Evolutionary conservation across 2,888 invertebrate genomes (phyloP), one percentile per base, ranked within the genome.

Genomic region (Choristoneura rosaceana): DNA sequence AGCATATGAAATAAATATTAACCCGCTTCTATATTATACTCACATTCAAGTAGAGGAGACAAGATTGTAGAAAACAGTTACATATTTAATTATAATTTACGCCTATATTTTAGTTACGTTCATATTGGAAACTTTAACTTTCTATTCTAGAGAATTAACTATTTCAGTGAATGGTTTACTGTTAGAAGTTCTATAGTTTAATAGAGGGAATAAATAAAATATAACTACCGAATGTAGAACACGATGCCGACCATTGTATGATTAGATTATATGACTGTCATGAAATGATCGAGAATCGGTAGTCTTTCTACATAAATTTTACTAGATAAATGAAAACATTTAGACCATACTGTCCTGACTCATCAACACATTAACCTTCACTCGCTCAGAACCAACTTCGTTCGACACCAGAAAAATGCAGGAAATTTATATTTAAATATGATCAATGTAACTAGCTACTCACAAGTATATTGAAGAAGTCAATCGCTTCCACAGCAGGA

Each of bases 21-120:
- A 88, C 85, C 75, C 90, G 91, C 93, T 86, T 89, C 86, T 92
- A 91, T 90, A 92, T 92, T 92, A 85, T 89, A 87, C 87, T 88
- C 82, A 87, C 89, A 87, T 87, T 85, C 88, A 84, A 85, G 91
- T 93, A 93, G 92, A 84, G 78, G 79, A 89, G 77, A 86, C 85
- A 79, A 87, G 76, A 79, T 75, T 79, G 90, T 91, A 90, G 92
- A 86, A 86, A 83, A 84, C 81, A 85, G 86, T 83, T 86, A 85
- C 81, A 85, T 82, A 34, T 4, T 34, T 34, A 82, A 59, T 55
- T 55, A 55, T 85, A 84, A 84, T 73, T 79, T 77, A 81, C 86
- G 88, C 85, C 85, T 87, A 88, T 87, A 80, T 77, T 76, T 79
- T 77, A 71, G 71, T 58, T 67, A 62, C 47, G 47, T 67, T 62